A percentile compares a stretch with the other conserved stretches of the same genome.
Evolutionary conservation across 2,888 invertebrate genomes (phyloP).

Genomic region (Drosophila hamatofila): DNA sequence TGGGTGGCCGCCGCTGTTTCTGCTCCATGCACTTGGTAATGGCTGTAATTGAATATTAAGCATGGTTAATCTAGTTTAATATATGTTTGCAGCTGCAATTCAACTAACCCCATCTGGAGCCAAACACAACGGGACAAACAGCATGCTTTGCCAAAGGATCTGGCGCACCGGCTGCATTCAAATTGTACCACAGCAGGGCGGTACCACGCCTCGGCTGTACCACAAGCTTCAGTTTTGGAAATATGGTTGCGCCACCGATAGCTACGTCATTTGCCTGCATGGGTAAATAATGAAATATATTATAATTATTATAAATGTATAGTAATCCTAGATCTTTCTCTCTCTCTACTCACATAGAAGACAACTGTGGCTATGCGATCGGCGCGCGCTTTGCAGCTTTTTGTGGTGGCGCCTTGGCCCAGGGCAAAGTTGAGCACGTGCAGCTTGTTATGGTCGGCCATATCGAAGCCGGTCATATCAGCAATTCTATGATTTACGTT

Average conservation of each 20-base stretch:
- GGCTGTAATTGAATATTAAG: slow-evolving; percentile 28
- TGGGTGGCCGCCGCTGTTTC: slow-evolving; percentile 6
- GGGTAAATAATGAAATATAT: background rate
- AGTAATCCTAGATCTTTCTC: background rate
- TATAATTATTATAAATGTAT: background rate
- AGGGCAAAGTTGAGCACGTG: slow-evolving; percentile 40
- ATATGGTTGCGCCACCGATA: slow-evolving; percentile 51
- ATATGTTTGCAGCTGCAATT: background rate
- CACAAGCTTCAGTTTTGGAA: slow-evolving; percentile 40
- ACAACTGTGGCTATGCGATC: slow-evolving; percentile 35
- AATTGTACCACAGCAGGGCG: slow-evolving; percentile 49
- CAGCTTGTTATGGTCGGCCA: slow-evolving; percentile 14
- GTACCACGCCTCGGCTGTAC: slow-evolving; percentile 35
- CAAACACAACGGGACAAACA: slow-evolving; percentile 48
- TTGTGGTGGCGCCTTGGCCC: slow-evolving; percentile 21
- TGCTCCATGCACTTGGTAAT: slow-evolving; percentile 44
- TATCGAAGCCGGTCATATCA: slow-evolving; percentile 32
- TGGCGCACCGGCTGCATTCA: slow-evolving; percentile 18
- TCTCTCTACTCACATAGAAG: slow-evolving; percentile 39
- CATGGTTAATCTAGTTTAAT: background rate
- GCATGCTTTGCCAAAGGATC: slow-evolving; percentile 33
- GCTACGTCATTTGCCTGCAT: slow-evolving; percentile 44
- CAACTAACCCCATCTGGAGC: slow-evolving; percentile 55
- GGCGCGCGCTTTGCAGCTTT: background rate
- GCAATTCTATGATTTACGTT: slow-evolving; percentile 24